Evolutionary conservation across 2,797 vertebrate genomes (phyloP), one percentile per base, ranked within the genome.

Genomic region (Anguilla megastoma): DNA sequence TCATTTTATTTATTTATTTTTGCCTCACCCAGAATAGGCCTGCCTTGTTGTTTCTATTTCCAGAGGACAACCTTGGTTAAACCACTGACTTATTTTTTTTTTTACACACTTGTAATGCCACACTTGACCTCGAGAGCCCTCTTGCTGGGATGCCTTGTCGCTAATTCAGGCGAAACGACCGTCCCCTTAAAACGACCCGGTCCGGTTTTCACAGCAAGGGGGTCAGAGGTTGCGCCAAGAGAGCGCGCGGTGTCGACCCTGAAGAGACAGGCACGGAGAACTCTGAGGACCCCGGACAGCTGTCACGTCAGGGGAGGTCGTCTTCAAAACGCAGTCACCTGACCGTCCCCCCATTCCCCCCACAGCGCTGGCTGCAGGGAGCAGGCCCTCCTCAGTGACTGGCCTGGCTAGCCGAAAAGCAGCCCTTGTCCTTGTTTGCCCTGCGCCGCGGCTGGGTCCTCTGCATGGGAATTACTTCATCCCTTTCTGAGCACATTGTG

Each of bases 211-310:
- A 16, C 85, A 69, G 76, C 58, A 66, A 24, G 45, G 24, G 74
- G 85, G 85, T 86, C 74, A 56, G 66, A 60, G 63, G 41, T 30
- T 30, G 12, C 27, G 87, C 48, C 27, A 69, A 45, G 41, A 36
- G 41, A n/a, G 79, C 36, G 21, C 10, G 69, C 82, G 60, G 54
- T 60, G 21, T 36, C 27, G 74, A 60, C 76, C 50, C 48, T 58
- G 10, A 30, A 48, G 74, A 58, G 83, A 63, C 63, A 63, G 41
- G 45, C 69, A 86, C 52, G 50, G 83, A 80, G 48, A 48, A 9
- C 3, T 21, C n/a, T 56, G 87, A 80, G 63, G 84, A n/a, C 24
- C 12, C 24, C n/a, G 54, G 56, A 85, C 86, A 87, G 83, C 86
- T 85, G 85, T 41, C 82, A 0, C 8, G 27, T 45, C 69, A 30